Evolutionary conservation across 2,113 vertebrate species (phyloP), one percentile per base, ranked within the genome.

Genomic region (Daphoenositta chrysoptera): DNA sequence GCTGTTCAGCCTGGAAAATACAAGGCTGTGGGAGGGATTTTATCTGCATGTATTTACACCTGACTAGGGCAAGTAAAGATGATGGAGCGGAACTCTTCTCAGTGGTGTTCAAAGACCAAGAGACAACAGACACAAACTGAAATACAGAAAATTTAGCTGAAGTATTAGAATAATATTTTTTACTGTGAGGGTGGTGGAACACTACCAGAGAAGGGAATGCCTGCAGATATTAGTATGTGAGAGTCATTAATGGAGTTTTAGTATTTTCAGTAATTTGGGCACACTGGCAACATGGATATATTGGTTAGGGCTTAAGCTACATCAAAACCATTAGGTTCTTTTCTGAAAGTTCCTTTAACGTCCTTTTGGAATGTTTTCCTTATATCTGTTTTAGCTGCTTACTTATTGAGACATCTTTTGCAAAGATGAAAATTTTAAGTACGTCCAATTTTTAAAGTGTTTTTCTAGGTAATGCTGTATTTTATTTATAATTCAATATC

Each of bases 401-500:
- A 35, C 12, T 60, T 61, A n/a, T 7, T 18, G 7, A 57, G 24
- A 69, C 4, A 15, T 33, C 47, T 78, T 70, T 66, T 82, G 23
- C n/a, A 82, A 42, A 87, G 65, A 33, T 48, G 7, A 50, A 47
- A 44, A 58, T 80, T 86, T 90, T 83, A 89, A 84, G 60, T 47
- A 73, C 48, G 81, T 90, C 31, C 50, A 51, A 23, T 63, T 76
- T 82, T 75, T 60, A 2, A 65, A 90, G 66, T 23, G 11, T 54
- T 37, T 69, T 94, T 96, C 48, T 71, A 87, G 47, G 75, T 80
- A 94, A 85, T 83, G 40, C 23, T 87, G 31, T 70, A 56, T 80
- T 95, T 83, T 83, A 93, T 84, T 82, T 92, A 71, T 87, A 87
- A 58, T 84, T 95, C 77, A 83, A 26, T 68, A 92, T 77, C 50